Evolutionary conservation across 1,140 invertebrate genomes (phyloP), one percentile per base, ranked within the genome.

Genomic region (Pemphigus obesinymphae): DNA sequence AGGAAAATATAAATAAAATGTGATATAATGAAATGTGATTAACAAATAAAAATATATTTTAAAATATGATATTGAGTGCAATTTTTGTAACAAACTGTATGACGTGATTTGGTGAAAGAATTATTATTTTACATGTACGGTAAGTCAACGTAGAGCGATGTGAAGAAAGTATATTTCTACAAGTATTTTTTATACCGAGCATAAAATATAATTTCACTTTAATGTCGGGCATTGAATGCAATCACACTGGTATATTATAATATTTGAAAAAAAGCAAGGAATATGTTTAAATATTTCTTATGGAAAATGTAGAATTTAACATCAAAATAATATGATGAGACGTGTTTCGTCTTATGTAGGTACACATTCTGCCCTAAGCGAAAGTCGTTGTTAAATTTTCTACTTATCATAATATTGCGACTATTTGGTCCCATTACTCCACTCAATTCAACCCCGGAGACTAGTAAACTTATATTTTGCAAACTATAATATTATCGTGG

Each of bases 251-350:
- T 70, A 70, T 55, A 8, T 26, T 70, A 17, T n/a, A n/a, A n/a
- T 23, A 70, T 20, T 43, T 43, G 66, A 31, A n/a, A 15, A 70
- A 43, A 26, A 70, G 66, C 37, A 20, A 70, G 37, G 15, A 70
- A 72, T 48, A 72, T 37, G 29, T 8, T 72, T 48, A 45, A 20
- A 72, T 72, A 50, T 73, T 72, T 48, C 43, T 73, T 50, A 31
- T 50, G 17, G 29, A 20, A 11, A n/a, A 73, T 73, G 43, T 73
- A 15, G n/a, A 50, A 31, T 50, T 73, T 50, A 20, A 26, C 17
- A 73, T 73, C 31, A 73, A 50, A 50, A 50, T 73, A 50, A 50
- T 50, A 48, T 29, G 17, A 15, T 17, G 29, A 70, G n/a, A n/a
- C n/a, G n/a, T n/a, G n/a, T n/a, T n/a, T n/a, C n/a, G n/a, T n/a